Evolutionary conservation across 2,113 vertebrate genomes (phyloP).

Genomic region (Ciconia maguari): DNA sequence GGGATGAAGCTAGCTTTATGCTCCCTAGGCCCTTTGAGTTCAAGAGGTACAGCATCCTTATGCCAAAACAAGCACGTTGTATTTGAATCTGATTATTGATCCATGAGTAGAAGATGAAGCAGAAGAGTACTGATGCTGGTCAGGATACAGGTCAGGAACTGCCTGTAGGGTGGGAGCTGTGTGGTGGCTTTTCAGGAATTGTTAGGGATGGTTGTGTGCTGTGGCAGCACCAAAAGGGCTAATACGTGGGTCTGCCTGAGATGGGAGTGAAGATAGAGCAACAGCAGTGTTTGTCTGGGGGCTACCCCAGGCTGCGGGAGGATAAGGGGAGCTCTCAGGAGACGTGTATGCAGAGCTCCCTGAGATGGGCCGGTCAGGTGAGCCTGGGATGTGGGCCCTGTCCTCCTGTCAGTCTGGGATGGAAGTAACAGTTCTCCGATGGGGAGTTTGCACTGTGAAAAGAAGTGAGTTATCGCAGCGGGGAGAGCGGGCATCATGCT

Average conservation of each 20-base stretch:
- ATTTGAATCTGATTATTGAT: not conserved
- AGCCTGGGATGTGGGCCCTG: not conserved
- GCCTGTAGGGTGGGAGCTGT: not conserved
- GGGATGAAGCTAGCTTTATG: not conserved
- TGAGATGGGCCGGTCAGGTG: not conserved
- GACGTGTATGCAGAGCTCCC: not conserved
- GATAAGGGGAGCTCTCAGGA: not conserved
- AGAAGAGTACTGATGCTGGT: not conserved
- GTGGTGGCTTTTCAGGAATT: not conserved
- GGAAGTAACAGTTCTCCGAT: not conserved
- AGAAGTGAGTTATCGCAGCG: not conserved
- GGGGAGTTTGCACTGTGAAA: not conserved
- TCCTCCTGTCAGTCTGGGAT: not conserved
- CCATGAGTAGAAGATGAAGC: not conserved
- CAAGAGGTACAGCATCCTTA: not conserved
- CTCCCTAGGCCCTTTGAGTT: not conserved
- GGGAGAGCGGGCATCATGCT: not conserved
- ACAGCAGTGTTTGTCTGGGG: not conserved
- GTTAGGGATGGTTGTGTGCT: not conserved
- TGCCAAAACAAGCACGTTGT: not conserved
- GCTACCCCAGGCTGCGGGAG: not conserved
- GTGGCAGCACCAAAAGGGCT: not conserved
- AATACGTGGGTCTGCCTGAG: accelerated
- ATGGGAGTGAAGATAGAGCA: not conserved
- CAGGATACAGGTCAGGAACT: not conserved